These are phyloP conservation scores for Thripadectes ignobilis DNA, from an alignment of 2,797 vertebrate species.

Conservation along the genomic window DNA sequence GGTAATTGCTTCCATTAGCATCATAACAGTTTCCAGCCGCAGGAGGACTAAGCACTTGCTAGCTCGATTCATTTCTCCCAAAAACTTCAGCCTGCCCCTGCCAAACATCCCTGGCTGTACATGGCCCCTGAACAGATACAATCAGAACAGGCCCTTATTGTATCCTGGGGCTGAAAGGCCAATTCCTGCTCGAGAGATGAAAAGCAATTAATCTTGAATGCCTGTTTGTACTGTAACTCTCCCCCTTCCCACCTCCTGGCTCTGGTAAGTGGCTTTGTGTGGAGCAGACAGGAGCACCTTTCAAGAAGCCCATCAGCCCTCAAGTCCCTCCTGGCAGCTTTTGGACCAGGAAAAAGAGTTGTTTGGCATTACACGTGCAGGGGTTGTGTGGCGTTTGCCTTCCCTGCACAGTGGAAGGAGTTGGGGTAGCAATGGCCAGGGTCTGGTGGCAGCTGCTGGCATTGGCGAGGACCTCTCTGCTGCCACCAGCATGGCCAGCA, in stretches of 20 bases:
- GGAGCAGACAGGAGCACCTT: conserved; percentile 31
- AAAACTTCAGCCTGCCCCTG: neutral
- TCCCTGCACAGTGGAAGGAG: neutral
- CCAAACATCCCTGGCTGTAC: conserved; percentile 18
- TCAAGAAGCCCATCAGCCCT: neutral
- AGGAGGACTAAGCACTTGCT: neutral
- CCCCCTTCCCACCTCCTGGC: conserved; percentile 35
- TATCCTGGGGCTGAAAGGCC: conserved; percentile 40
- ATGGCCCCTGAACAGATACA: conserved; percentile 61
- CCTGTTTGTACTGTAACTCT: conserved; percentile 50
- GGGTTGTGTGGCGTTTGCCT: neutral
- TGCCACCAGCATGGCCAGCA: conserved; percentile 16
- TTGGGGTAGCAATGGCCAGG: accelerated
- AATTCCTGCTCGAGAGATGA: conserved; percentile 41
- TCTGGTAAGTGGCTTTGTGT: conserved; percentile 31
- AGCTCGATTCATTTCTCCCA: neutral
- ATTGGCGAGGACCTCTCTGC: neutral
- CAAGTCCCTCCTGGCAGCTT: conserved; percentile 4
- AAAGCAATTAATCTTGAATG: conserved; percentile 75
- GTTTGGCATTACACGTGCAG: neutral
- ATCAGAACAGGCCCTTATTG: conserved; percentile 67
- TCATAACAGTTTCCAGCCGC: neutral
- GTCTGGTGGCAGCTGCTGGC: conserved; percentile 64
- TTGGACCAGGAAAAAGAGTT: neutral
- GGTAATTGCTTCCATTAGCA: neutral